Conservation (phyloP, 2,113 vertebrate genomes). For the Laterallus jamaicensis region DNA sequence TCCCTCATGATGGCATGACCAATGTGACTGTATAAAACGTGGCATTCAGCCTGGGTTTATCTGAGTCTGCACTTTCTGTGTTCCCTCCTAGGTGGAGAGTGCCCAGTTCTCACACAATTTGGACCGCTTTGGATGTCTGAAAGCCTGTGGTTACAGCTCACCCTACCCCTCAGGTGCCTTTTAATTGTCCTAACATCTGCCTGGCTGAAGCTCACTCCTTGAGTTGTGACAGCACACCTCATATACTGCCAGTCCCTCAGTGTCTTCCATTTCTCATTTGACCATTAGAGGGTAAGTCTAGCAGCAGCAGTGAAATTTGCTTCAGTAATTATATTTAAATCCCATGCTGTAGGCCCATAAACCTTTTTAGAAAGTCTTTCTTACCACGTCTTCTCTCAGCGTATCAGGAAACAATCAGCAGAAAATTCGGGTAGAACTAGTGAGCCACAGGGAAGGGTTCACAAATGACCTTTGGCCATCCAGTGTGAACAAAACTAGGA, state of each 20-base stretch:
- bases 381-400: not conserved
- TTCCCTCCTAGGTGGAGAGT: not conserved
- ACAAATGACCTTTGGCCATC: not conserved
- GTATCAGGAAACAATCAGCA: not conserved
- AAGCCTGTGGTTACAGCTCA: not conserved
- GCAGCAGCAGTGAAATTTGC: not conserved
- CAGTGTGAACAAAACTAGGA: not conserved
- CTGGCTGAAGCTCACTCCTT: not conserved
- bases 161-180: not conserved
- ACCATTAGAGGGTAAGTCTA: not conserved
- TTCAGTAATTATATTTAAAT: not conserved
- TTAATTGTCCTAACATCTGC: not conserved
- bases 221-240: not conserved
- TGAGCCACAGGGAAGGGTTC: not conserved
- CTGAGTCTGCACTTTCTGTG: not conserved
- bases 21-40: accelerated
- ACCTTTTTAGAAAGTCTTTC: not conserved
- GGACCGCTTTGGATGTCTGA: not conserved
- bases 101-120: not conserved
- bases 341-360: not conserved
- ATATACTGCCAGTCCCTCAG: not conserved
- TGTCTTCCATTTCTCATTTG: not conserved
- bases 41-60: not conserved
- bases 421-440: not conserved
- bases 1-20: not conserved